These are phyloP conservation scores for Acanthaster planci DNA, from an alignment of 35 echinoderm and acorn worm genomes.

Conservation along the genomic window DNA sequence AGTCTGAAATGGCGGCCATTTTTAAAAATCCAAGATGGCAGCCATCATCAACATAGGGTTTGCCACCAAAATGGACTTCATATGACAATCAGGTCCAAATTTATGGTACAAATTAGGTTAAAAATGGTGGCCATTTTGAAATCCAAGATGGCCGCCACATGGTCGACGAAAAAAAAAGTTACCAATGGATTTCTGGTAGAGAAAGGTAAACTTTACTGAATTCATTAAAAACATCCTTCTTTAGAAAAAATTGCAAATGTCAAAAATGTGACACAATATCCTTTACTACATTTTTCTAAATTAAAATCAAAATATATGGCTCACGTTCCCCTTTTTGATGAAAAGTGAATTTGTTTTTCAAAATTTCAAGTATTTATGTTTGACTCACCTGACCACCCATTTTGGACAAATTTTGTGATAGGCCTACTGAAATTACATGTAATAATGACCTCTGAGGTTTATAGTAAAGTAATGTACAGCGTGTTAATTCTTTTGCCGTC, in stretches of 20 bases:
- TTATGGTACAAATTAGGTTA: not conserved
- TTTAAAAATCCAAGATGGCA: no score
- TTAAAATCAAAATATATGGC: no score
- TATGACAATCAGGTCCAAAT: not conserved
- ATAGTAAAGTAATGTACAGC: no score
- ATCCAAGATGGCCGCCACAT: slow-evolving; percentile 9
- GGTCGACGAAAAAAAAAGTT: not conserved
- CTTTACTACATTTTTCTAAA: not conserved
- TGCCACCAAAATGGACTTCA: not conserved
- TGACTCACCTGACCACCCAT: no score
- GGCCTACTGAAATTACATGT: no score
- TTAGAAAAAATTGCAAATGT: not conserved
- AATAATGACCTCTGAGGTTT: no score
- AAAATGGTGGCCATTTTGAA: slow-evolving; percentile 1
- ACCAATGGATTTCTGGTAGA: slow-evolving; percentile 4
- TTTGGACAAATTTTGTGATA: no score
- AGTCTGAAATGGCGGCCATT: no score
- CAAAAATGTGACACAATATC: not conserved
- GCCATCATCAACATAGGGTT: not conserved
- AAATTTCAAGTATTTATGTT: no score
- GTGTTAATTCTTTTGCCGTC: no score
- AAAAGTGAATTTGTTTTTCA: no score
- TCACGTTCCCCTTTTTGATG: no score
- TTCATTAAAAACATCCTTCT: not conserved
- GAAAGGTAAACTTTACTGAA: not conserved